phyloP scores from a whole-genome alignment of 1,140 invertebrate genomes.

The Dendrolimus punctatus region DNA sequence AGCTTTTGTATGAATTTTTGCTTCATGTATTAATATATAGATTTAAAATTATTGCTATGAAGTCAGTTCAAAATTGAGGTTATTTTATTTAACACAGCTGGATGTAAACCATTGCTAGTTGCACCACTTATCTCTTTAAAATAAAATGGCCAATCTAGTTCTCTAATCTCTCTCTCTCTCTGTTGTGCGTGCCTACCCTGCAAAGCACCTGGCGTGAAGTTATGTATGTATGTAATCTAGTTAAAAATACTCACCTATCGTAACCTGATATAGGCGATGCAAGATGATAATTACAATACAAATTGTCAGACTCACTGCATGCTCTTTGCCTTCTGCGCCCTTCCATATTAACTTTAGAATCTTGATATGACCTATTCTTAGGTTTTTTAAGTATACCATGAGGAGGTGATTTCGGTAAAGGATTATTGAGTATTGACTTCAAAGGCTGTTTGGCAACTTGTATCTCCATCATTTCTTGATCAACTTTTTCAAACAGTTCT shows the following conservation, averaged over 20 bases:
- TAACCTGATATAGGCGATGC: conserved; percentile 41
- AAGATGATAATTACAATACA: conserved; percentile 44
- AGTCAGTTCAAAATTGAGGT: too few species aligned
- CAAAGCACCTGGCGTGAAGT: too few species aligned
- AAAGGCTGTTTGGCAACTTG: conserved; percentile 48
- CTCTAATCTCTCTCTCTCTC: too few species aligned
- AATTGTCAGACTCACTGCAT: conserved; percentile 61
- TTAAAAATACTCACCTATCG: conserved; percentile 38
- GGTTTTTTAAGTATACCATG: conserved; percentile 61
- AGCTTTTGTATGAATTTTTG: too few species aligned
- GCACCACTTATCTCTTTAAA: too few species aligned
- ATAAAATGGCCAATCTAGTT: too few species aligned
- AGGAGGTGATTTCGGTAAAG: conserved; percentile 45
- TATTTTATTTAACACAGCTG: too few species aligned
- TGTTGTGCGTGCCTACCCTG: too few species aligned
- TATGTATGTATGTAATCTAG: too few species aligned
- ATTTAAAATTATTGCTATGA: too few species aligned
- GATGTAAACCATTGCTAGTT: too few species aligned
- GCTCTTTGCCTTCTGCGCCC: conserved; percentile 55
- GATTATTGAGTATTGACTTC: conserved; percentile 66
- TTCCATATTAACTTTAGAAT: conserved; percentile 36
- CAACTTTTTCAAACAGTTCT: conserved; percentile 57
- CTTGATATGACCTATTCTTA: conserved; percentile 42
- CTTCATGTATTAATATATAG: too few species aligned
- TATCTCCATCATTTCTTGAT: conserved; percentile 59